Conservation (phyloP, 2,888 invertebrate genomes). For the Axea sp. region DNA sequence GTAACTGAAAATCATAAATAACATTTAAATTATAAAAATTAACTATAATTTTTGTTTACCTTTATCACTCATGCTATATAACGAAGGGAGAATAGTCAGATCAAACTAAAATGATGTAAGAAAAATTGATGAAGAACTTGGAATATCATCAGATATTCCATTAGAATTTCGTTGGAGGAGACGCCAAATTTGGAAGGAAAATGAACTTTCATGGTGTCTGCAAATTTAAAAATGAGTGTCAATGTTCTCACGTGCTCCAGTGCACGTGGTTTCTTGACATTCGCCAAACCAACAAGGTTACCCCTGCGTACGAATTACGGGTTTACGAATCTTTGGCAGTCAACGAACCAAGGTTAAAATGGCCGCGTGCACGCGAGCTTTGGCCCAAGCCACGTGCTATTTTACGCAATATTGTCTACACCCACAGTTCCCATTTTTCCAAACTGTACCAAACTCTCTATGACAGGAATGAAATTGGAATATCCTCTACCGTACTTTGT, state of each 20-base stretch:
- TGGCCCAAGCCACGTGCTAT: slow-evolving; percentile 64
- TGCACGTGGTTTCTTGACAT: slow-evolving; percentile 71
- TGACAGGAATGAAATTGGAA: no score
- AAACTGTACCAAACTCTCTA: no score
- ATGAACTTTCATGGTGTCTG: slow-evolving; percentile 19
- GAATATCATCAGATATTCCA: no score
- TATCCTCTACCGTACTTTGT: no score
- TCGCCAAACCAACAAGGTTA: slow-evolving; percentile 72
- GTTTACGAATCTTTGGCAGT: slow-evolving; percentile 73
- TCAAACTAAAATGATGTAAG: no score
- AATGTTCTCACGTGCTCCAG: slow-evolving; percentile 43
- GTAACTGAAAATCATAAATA: no score
- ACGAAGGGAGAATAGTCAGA: no score
- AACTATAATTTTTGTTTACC: no score
- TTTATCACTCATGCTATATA: no score
- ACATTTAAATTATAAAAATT: no score
- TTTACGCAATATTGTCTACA: background rate
- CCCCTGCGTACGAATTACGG: slow-evolving; percentile 68
- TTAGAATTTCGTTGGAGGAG: slow-evolving; percentile 1
- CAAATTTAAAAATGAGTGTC: slow-evolving; percentile 17
- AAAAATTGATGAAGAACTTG: no score
- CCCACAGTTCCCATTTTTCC: background rate
- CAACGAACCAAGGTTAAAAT: slow-evolving; percentile 66
- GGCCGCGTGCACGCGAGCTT: slow-evolving; percentile 68
- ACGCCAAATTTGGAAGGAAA: background rate